phyloP scores from a whole-genome alignment of 2,113 vertebrate species.

The Dicentrarchus labrax region DNA sequence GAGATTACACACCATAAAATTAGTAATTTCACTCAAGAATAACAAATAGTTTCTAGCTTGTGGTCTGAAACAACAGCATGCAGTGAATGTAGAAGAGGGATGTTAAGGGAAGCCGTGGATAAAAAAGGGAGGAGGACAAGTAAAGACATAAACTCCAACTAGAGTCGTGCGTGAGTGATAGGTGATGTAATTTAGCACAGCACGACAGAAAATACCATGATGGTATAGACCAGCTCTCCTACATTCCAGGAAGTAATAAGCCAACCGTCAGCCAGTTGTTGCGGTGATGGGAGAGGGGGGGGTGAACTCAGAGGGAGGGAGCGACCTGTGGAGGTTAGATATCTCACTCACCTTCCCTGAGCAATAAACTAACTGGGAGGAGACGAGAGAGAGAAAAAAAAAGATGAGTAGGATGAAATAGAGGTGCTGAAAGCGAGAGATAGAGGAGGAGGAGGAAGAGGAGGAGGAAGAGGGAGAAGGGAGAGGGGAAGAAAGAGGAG shows the following conservation, averaged over 20 bases:
- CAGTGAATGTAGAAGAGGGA: neutral
- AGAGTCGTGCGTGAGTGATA: conserved; percentile 54
- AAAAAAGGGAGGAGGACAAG: conserved; percentile 24
- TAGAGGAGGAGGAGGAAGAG: conserved; percentile 28
- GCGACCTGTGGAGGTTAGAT: conserved; percentile 62
- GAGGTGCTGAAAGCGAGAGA: conserved; percentile 40
- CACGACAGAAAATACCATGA: conserved; percentile 34
- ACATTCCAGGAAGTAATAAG: conserved; percentile 69
- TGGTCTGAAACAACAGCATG: conserved; percentile 15
- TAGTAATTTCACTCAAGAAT: conserved; percentile 22
- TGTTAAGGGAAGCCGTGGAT: neutral
- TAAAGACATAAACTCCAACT: conserved; percentile 1
- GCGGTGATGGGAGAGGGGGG: conserved; percentile 34
- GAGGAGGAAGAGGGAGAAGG: neutral
- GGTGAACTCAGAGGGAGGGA: conserved; percentile 6
- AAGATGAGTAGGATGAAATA: conserved; percentile 56
- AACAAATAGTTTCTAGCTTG: conserved; percentile 8
- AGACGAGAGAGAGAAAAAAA: conserved; percentile 5
- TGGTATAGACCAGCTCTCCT: conserved; percentile 25
- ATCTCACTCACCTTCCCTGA: conserved; percentile 57
- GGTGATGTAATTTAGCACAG: conserved; percentile 66
- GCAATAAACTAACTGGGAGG: conserved; percentile 62
- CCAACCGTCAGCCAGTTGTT: conserved; percentile 49
- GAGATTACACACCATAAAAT: conserved; percentile 40
- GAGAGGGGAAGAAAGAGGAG: conserved; percentile 17